Percentiles rank a stretch among this genome's conserved stretches.
Conservation (phyloP, 2,888 invertebrate genomes). For the Galerucella pusilla region DNA sequence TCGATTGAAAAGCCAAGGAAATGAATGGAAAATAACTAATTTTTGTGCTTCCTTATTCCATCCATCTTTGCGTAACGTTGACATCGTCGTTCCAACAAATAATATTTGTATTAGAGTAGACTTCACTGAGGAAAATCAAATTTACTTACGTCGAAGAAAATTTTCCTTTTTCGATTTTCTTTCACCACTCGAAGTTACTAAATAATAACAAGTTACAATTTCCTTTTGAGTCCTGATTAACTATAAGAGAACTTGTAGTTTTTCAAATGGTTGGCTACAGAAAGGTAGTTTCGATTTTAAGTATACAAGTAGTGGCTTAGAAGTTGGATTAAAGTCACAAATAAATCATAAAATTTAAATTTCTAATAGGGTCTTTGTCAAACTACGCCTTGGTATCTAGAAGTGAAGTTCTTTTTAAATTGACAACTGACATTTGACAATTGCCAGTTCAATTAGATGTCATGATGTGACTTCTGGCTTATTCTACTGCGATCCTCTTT, state of each 20-base stretch:
- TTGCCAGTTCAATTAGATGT: no score
- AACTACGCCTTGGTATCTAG: no score
- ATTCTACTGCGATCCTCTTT: no score
- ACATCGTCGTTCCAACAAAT: constrained; percentile 28
- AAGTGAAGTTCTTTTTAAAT: no score
- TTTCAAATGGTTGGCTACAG: not conserved
- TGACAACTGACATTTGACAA: no score
- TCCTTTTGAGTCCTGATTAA: not conserved
- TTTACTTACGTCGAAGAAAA: constrained; percentile 33
- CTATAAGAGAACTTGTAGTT: not conserved
- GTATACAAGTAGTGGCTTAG: no score
- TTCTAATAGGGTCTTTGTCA: no score
- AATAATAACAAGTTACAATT: not conserved
- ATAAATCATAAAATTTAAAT: no score
- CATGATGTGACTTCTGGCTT: no score
- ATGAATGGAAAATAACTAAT: constrained; percentile 36
- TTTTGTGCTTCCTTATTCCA: constrained; percentile 38
- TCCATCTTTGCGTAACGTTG: constrained; percentile 33
- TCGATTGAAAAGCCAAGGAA: constrained; percentile 26
- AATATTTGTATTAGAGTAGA: constrained; percentile 45
- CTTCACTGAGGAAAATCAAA: constrained; percentile 41
- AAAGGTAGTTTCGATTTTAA: not conserved
- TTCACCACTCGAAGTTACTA: constrained; percentile 14
- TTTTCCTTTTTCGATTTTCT: constrained; percentile 35
- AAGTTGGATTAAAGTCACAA: no score